Percentiles rank a stretch among this genome's conserved stretches.
These are phyloP conservation scores for Macrobrachium nipponense DNA, from an alignment of 1,140 invertebrate genomes.

Conservation along the genomic window DNA sequence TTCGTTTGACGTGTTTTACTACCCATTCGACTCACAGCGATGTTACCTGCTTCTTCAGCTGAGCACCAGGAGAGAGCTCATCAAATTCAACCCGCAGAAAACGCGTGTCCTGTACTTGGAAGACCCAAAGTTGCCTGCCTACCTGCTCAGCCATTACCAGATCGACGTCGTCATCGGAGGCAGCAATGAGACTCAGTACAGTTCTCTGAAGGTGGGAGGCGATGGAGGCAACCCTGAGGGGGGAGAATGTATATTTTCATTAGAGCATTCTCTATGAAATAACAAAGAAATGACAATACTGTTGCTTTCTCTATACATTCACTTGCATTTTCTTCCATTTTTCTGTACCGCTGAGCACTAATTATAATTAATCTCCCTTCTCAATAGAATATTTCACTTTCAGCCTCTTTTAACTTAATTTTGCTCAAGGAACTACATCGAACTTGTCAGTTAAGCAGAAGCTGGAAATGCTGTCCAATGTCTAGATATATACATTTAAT, in stretches of 20 bases:
- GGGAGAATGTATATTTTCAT: neutral
- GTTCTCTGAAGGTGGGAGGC: slow-evolving; percentile 19
- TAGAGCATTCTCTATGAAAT: too few species aligned
- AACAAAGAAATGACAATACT: too few species aligned
- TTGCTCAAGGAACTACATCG: too few species aligned
- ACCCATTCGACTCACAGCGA: slow-evolving; percentile 55
- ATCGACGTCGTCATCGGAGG: slow-evolving; percentile 29
- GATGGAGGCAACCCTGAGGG: neutral
- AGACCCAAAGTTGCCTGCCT: slow-evolving; percentile 46
- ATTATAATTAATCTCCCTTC: too few species aligned
- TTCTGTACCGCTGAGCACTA: too few species aligned
- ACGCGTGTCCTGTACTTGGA: slow-evolving; percentile 34
- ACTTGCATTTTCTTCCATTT: too few species aligned
- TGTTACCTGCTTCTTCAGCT: slow-evolving; percentile 51
- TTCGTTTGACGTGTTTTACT: slow-evolving; percentile 61
- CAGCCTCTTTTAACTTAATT: too few species aligned
- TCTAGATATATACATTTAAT: too few species aligned
- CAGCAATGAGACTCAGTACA: slow-evolving; percentile 43
- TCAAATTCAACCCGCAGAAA: slow-evolving; percentile 5
- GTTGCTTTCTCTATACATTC: too few species aligned
- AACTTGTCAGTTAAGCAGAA: too few species aligned
- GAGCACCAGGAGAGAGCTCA: slow-evolving; percentile 29
- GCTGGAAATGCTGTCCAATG: too few species aligned
- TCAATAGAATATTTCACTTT: too few species aligned
- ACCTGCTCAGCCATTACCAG: slow-evolving; percentile 28